A percentile compares a stretch with the other conserved stretches of the same genome.
phyloP scores from a whole-genome alignment of 2,888 invertebrate species.

The Synergus itoensis region DNA sequence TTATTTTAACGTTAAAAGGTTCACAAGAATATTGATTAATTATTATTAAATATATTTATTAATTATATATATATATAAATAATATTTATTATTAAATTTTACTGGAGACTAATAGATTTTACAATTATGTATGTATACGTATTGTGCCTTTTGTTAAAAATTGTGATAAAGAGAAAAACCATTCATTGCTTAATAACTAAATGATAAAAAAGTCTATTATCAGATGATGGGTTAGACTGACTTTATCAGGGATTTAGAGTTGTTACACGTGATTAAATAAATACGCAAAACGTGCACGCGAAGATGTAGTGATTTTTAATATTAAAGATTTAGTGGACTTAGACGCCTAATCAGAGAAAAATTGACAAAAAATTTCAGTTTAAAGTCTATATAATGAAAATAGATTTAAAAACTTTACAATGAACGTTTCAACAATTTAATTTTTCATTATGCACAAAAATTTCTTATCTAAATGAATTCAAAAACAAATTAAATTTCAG shows the following conservation, averaged over 20 bases:
- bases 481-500: neutral
- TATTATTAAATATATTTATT: too few relatives aligned
- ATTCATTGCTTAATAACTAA: neutral
- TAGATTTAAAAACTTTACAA: too few relatives aligned
- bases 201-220: neutral
- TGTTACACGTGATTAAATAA: neutral
- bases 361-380: too few relatives aligned
- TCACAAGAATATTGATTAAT: constrained; percentile 20
- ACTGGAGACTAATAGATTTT: neutral
- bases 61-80: too few relatives aligned
- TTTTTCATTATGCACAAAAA: neutral
- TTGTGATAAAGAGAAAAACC: neutral
- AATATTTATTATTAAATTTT: too few relatives aligned
- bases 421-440: too few relatives aligned
- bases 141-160: neutral
- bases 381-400: too few relatives aligned
- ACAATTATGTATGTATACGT: too few relatives aligned
- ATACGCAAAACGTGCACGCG: neutral
- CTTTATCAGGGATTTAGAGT: neutral
- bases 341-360: too few relatives aligned
- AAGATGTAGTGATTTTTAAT: neutral
- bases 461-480: neutral
- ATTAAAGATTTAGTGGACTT: neutral
- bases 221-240: neutral
- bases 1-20: neutral